Conservation (phyloP, 2,113 vertebrate species). For the Heptranchias perlo region DNA sequence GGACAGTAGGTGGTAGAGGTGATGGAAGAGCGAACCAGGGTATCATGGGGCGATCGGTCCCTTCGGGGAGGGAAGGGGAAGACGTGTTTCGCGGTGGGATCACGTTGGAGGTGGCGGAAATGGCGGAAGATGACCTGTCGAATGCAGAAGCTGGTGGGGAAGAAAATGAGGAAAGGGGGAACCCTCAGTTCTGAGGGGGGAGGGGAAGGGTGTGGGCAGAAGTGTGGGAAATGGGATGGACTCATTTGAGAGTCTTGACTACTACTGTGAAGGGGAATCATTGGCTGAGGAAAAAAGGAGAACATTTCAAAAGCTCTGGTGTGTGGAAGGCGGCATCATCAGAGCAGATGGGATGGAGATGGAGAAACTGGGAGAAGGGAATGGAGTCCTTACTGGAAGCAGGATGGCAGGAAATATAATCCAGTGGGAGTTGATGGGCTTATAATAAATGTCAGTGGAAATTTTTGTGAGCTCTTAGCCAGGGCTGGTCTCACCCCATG, state of each 20-base stretch:
- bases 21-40: background rate
- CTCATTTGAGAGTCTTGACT: background rate
- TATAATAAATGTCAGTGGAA: background rate
- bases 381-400: no score
- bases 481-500: background rate
- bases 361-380: background rate
- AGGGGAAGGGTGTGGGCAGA: background rate
- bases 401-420: background rate
- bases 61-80: background rate
- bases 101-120: background rate
- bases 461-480: background rate
- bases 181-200: background rate
- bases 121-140: background rate
- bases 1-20: background rate
- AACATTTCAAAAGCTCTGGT: background rate
- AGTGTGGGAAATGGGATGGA: background rate
- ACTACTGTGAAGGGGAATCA: background rate
- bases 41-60: background rate
- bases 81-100: background rate
- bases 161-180: no score
- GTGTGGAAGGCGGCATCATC: background rate
- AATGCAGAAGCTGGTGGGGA: background rate
- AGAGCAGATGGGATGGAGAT: background rate
- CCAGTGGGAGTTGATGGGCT: background rate
- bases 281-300: background rate